Conservation (phyloP, 2,888 invertebrate species). For the Acronicta psi region DNA sequence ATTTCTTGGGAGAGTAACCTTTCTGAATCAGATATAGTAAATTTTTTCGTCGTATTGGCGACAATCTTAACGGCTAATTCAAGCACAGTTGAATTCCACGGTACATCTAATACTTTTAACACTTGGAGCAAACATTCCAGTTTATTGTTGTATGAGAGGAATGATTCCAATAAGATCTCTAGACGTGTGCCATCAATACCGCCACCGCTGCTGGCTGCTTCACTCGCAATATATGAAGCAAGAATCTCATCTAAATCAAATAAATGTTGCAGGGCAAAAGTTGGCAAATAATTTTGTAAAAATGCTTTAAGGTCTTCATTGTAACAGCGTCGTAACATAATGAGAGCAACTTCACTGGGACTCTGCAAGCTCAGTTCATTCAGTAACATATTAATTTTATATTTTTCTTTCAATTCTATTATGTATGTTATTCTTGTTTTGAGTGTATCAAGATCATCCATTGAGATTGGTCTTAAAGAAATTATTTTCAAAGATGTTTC, state of each 20-base stretch:
- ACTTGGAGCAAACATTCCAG: slow-evolving; percentile 81
- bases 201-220: slow-evolving; percentile 80
- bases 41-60: slow-evolving; percentile 74
- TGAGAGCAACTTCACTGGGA: slow-evolving; percentile 80
- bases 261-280: slow-evolving; percentile 76
- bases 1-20: slow-evolving; percentile 76
- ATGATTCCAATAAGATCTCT: slow-evolving; percentile 75
- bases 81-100: slow-evolving; percentile 76
- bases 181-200: slow-evolving; percentile 78
- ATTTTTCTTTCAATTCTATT: slow-evolving; percentile 82
- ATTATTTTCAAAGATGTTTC: slow-evolving; percentile 78
- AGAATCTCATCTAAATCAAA: slow-evolving; percentile 83
- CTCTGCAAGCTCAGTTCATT: slow-evolving; percentile 80
- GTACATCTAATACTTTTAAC: slow-evolving; percentile 82
- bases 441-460: slow-evolving; percentile 81
- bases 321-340: slow-evolving; percentile 85
- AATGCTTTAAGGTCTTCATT: slow-evolving; percentile 83
- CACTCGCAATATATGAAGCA: slow-evolving; percentile 78
- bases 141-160: slow-evolving; percentile 75
- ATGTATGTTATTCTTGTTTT: slow-evolving; percentile 80
- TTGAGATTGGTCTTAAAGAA: slow-evolving; percentile 78
- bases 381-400: slow-evolving; percentile 83
- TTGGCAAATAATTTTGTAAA: slow-evolving; percentile 79
- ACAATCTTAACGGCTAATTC: slow-evolving; percentile 76
- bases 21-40: slow-evolving; percentile 78